phyloP scores from a whole-genome alignment of 2,113 vertebrate species.

The Anarhynchus alexandrinus region DNA sequence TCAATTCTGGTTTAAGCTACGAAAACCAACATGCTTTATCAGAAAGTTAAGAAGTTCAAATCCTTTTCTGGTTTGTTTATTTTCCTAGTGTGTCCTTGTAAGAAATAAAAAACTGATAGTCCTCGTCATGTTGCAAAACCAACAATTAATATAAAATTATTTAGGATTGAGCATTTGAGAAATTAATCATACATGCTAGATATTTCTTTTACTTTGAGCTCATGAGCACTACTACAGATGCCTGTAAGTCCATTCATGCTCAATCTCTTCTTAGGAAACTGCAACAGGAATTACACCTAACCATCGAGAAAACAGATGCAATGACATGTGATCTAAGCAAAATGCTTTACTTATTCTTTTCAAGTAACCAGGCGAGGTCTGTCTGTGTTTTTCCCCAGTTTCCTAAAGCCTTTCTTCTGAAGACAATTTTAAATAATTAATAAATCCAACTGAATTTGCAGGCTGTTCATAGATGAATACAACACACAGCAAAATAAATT shows the following conservation, averaged over 20 bases:
- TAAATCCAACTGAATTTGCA: background rate
- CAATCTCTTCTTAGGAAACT: background rate
- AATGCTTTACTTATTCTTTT: background rate
- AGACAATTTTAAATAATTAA: constrained; percentile 22
- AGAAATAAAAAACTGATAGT: background rate
- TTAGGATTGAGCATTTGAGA: background rate
- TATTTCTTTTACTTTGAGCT: background rate
- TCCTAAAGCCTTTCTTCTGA: background rate
- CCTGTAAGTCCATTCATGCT: background rate
- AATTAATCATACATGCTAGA: background rate
- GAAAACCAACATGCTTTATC: background rate
- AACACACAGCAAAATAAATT: background rate
- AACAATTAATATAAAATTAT: background rate
- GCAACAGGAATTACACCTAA: background rate
- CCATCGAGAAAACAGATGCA: background rate
- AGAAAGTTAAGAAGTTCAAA: background rate
- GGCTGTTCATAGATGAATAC: background rate
- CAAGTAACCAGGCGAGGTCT: background rate
- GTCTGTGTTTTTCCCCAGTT: background rate
- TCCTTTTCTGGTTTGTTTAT: background rate
- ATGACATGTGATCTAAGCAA: background rate
- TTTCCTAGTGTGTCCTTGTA: background rate
- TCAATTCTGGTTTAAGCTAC: background rate
- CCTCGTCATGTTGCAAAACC: background rate
- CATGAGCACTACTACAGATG: fast-evolving